These are phyloP conservation scores for Eutrigla gurnardus DNA, from an alignment of 2,797 vertebrate species.

Conservation along the genomic window DNA sequence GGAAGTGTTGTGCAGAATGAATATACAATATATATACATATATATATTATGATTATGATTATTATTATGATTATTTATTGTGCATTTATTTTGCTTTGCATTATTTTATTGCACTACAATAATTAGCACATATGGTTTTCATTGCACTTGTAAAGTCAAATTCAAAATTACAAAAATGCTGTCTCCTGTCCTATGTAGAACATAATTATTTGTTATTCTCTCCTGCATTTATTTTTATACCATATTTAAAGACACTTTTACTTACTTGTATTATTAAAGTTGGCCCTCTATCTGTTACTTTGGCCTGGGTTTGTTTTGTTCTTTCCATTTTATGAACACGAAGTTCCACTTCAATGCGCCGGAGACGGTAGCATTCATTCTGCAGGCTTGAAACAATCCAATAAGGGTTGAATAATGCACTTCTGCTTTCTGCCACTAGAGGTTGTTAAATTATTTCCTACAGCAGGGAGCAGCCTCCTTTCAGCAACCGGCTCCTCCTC, in stretches of 20 bases:
- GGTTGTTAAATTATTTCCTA: slow-evolving; percentile 64
- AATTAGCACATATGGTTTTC: slow-evolving; percentile 88
- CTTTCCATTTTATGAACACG: not conserved
- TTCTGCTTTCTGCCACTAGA: slow-evolving; percentile 70
- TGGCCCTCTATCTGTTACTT: slow-evolving; percentile 88
- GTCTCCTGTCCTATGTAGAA: slow-evolving; percentile 89
- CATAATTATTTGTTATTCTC: slow-evolving; percentile 91
- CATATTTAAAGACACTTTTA: slow-evolving; percentile 98
- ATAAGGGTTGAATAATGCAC: slow-evolving; percentile 24
- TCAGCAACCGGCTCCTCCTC: not conserved
- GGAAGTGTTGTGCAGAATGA: slow-evolving; percentile 84
- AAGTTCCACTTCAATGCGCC: not conserved
- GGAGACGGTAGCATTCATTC: not conserved
- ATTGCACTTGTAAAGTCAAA: slow-evolving; percentile 89
- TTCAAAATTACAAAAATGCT: slow-evolving; percentile 83
- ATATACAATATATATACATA: slow-evolving; percentile 84
- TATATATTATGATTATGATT: slow-evolving; percentile 77
- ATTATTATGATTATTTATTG: slow-evolving; percentile 81
- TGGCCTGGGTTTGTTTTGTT: slow-evolving; percentile 34
- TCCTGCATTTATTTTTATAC: slow-evolving; percentile 99
- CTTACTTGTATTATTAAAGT: slow-evolving; percentile 94
- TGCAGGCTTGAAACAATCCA: slow-evolving; percentile 3
- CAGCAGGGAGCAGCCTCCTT: slow-evolving; percentile 2
- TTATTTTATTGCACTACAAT: slow-evolving; percentile 90
- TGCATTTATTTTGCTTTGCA: slow-evolving; percentile 84